phyloP scores from a whole-genome alignment of 2,113 vertebrate genomes.

The Eira barbara region DNA sequence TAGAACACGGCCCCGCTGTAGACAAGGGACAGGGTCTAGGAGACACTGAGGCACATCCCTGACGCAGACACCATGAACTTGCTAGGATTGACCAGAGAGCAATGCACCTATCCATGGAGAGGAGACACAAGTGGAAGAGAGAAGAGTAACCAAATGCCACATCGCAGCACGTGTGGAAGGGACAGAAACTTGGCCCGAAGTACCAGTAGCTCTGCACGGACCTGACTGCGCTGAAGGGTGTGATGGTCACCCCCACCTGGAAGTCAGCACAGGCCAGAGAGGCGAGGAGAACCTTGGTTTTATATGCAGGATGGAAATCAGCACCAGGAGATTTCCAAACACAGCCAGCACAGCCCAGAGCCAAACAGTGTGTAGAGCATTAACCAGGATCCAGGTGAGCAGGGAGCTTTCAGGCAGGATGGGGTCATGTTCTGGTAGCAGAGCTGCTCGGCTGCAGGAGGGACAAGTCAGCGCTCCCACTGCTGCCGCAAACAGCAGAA shows the following conservation, averaged over 20 bases:
- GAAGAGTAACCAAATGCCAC: constrained; percentile 51
- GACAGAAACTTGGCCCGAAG: constrained; percentile 65
- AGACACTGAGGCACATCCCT: background rate
- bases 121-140: constrained; percentile 42
- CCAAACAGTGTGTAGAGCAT: constrained; percentile 12
- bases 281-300: constrained; percentile 84
- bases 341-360: background rate
- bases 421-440: background rate
- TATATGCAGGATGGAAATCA: constrained; percentile 62
- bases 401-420: background rate
- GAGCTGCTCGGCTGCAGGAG: background rate
- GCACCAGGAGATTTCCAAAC: constrained; percentile 57
- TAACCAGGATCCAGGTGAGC: background rate
- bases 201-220: constrained; percentile 87
- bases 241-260: constrained; percentile 82
- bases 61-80: background rate
- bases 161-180: constrained; percentile 31
- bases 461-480: background rate
- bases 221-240: constrained; percentile 86
- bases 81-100: constrained; percentile 45
- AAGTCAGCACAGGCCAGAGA: constrained; percentile 85
- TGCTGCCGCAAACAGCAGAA: background rate
- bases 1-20: background rate
- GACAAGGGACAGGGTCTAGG: background rate
- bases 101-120: constrained; percentile 58